Evolutionary conservation across 1,140 invertebrate genomes (phyloP).

Genomic region (Aphelinus certus): DNA sequence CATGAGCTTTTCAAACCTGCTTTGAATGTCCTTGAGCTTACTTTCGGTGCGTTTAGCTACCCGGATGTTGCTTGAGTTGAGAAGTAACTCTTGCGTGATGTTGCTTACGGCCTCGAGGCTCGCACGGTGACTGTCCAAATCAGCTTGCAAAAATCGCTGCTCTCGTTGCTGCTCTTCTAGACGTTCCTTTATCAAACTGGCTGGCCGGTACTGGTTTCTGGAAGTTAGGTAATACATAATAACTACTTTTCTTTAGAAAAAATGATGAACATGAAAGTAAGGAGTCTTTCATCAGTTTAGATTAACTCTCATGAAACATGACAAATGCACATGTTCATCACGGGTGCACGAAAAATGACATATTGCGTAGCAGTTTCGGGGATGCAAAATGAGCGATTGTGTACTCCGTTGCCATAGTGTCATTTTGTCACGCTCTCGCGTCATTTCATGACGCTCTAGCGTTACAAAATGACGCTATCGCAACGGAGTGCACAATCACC

Average conservation of each 20-base stretch:
- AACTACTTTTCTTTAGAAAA: neutral
- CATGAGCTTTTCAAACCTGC: constrained; percentile 84
- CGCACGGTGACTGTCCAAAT: constrained; percentile 85
- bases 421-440: too few species aligned
- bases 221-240: constrained; percentile 33
- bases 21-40: constrained; percentile 85
- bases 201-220: constrained; percentile 79
- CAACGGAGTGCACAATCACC: too few species aligned
- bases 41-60: constrained; percentile 90
- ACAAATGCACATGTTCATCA: too few species aligned
- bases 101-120: constrained; percentile 85
- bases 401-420: too few species aligned
- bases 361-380: too few species aligned
- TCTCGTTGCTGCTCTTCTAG: constrained; percentile 90
- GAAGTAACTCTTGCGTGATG: constrained; percentile 81
- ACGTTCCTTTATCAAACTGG: constrained; percentile 87
- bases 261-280: neutral
- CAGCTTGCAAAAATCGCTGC: constrained; percentile 80
- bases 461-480: too few species aligned
- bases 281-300: too few species aligned
- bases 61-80: constrained; percentile 79
- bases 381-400: too few species aligned
- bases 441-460: too few species aligned
- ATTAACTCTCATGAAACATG: too few species aligned
- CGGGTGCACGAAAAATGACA: too few species aligned